Percentiles rank a stretch among this genome's conserved stretches.
Conservation (phyloP, 2,888 invertebrate genomes). For the Leptarthrus brevirostris region DNA sequence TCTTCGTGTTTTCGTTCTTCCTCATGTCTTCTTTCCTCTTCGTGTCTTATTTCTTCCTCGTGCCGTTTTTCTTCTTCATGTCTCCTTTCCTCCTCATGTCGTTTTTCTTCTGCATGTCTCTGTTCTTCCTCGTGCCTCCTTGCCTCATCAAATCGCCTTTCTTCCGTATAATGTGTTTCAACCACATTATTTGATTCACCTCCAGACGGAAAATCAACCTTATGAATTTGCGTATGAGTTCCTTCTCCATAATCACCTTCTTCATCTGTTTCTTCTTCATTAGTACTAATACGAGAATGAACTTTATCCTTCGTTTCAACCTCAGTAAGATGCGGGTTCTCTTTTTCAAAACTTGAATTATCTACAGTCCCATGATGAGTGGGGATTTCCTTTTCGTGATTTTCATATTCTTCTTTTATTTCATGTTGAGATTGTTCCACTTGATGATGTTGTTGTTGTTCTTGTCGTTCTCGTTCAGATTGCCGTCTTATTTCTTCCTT, state of each 20-base stretch:
- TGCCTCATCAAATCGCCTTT: neutral
- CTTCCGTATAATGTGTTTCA: neutral
- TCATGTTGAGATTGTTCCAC: conserved; percentile 11
- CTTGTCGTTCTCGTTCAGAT: conserved; percentile 22
- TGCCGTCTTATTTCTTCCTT: conserved; percentile 26
- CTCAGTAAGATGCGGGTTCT: neutral
- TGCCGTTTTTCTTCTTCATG: neutral
- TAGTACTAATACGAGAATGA: neutral
- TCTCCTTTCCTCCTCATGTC: neutral
- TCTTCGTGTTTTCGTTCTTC: neutral
- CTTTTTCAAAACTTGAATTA: conserved; percentile 16
- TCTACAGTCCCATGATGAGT: neutral
- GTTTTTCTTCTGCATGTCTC: neutral
- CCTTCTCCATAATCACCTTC: conserved; percentile 36
- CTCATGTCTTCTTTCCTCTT: neutral
- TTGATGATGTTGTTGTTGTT: conserved; percentile 14
- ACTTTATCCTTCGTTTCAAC: neutral
- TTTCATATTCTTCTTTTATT: conserved; percentile 56
- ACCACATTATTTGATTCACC: neutral
- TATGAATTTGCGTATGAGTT: neutral
- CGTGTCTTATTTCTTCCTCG: neutral
- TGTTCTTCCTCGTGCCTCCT: neutral
- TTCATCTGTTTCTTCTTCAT: conserved; percentile 33
- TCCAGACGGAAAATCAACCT: neutral
- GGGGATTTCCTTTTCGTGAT: conserved; percentile 53